Evolutionary conservation across 2,888 invertebrate genomes (phyloP).

Genomic region (Hirudinaria manillensis): DNA sequence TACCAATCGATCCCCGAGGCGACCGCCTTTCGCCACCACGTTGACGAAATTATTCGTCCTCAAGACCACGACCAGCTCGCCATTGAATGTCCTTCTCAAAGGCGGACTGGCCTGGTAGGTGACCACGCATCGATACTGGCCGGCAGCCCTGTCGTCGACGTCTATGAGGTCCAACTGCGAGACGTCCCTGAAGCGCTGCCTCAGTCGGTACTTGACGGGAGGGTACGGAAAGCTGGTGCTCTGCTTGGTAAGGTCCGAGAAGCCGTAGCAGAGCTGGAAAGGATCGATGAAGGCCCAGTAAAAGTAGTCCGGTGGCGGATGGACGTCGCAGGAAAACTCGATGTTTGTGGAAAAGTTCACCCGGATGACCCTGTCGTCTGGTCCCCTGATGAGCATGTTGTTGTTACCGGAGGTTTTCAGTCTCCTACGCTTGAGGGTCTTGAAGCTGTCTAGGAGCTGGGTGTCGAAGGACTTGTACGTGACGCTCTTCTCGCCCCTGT

Average conservation of each 20-base stretch:
- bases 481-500: not conserved
- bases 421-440: not conserved
- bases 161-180: constrained; percentile 9
- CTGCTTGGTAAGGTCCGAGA: not conserved
- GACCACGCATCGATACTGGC: constrained; percentile 14
- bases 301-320: not conserved
- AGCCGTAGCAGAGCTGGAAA: constrained; percentile 8
- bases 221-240: not conserved
- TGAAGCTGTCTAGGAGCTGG: not conserved
- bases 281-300: constrained; percentile 17
- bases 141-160: constrained; percentile 9
- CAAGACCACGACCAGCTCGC: constrained; percentile 14
- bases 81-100: not conserved
- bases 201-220: not conserved
- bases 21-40: not conserved
- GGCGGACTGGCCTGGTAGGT: not conserved
- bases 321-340: constrained; percentile 14
- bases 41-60: not conserved
- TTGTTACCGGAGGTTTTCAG: not conserved
- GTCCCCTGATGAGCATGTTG: not conserved
- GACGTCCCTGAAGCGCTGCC: not conserved
- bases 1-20: not conserved
- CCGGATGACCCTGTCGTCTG: constrained; percentile 3
- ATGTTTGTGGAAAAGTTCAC: not conserved
- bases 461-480: constrained; percentile 15